Evolutionary conservation across 2,888 invertebrate genomes (phyloP).

Genomic region (Kryphioiulus occultus): DNA sequence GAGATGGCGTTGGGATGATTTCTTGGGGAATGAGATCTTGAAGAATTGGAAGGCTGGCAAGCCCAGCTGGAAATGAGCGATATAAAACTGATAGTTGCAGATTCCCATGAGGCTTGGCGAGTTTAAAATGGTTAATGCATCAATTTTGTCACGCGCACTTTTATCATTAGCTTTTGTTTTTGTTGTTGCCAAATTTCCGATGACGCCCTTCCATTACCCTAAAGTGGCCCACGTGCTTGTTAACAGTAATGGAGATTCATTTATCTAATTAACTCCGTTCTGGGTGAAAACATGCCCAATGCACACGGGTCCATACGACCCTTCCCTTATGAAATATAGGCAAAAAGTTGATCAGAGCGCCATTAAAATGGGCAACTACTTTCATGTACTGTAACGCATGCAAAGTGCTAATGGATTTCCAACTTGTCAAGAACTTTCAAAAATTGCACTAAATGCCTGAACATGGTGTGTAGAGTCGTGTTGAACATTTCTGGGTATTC

Average conservation of each 20-base stretch:
- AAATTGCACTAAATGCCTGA: no score
- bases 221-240: neutral
- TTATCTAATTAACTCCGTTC: neutral
- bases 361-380: neutral
- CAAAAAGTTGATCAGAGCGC: neutral
- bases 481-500: no score
- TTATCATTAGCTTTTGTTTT: slow-evolving; percentile 7
- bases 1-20: neutral
- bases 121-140: neutral
- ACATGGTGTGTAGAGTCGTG: no score
- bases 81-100: neutral
- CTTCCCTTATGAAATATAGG: neutral
- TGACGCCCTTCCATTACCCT: neutral
- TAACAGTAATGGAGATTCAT: neutral
- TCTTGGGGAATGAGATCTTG: slow-evolving; percentile 10
- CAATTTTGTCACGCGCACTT: neutral
- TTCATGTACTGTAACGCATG: neutral
- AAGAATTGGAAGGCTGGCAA: neutral
- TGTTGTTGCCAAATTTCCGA: slow-evolving; percentile 4
- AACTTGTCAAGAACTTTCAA: neutral
- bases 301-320: neutral
- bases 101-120: neutral
- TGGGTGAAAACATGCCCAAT: neutral
- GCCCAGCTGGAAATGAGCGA: neutral
- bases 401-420: neutral